Percentiles rank a stretch among this genome's conserved stretches.
Conservation (phyloP, 1,140 invertebrate species). For the Drosophila leontia region DNA sequence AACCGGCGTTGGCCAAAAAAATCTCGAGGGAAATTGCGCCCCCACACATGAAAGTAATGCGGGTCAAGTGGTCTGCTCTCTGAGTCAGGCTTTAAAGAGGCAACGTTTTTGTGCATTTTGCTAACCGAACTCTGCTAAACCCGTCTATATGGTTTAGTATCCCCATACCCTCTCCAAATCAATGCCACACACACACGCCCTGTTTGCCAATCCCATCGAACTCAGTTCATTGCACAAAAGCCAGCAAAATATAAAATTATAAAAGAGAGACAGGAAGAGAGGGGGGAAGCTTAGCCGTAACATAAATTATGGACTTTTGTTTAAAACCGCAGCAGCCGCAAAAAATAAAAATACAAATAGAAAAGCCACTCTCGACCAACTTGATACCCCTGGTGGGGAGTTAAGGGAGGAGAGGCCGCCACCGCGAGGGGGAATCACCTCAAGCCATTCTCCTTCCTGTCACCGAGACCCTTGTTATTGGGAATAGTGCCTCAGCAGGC, state of each 20-base stretch:
- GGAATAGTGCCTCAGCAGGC: not conserved
- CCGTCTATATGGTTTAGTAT: not conserved
- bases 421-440: slow-evolving; percentile 1
- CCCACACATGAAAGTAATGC: slow-evolving; percentile 49
- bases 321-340: slow-evolving; percentile 68
- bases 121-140: slow-evolving; percentile 23
- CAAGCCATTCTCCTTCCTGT: slow-evolving; percentile 25
- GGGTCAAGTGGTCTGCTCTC: slow-evolving; percentile 56
- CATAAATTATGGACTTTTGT: slow-evolving; percentile 82
- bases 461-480: slow-evolving; percentile 6
- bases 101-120: slow-evolving; percentile 23
- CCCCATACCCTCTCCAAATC: slow-evolving; percentile 32
- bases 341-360: slow-evolving; percentile 19
- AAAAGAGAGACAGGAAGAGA: slow-evolving; percentile 31
- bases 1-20: slow-evolving; percentile 27
- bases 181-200: slow-evolving; percentile 60
- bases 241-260: slow-evolving; percentile 47
- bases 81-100: slow-evolving; percentile 32
- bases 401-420: slow-evolving; percentile 1
- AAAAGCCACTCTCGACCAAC: slow-evolving; percentile 21
- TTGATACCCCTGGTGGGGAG: slow-evolving; percentile 9
- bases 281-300: slow-evolving; percentile 65
- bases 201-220: slow-evolving; percentile 46
- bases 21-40: slow-evolving; percentile 23
- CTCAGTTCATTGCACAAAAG: slow-evolving; percentile 74